Evolutionary conservation across 2,797 vertebrate genomes (phyloP), one percentile per base, ranked within the genome.

Genomic region (Mycteria americana): DNA sequence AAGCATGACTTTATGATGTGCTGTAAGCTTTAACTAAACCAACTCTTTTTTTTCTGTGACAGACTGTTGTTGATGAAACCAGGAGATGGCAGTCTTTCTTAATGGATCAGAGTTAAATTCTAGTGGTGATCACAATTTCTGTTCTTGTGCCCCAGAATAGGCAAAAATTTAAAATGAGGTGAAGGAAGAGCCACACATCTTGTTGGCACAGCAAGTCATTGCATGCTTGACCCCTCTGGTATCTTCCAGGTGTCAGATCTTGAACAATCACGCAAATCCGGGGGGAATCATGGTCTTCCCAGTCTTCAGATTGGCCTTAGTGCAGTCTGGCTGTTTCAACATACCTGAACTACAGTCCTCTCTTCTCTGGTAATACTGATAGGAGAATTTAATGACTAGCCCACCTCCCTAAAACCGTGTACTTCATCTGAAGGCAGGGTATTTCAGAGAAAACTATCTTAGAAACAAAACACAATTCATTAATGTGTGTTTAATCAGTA

Each of bases 71-170:
- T 28, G 45, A 69, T 67, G n/a, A 84, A 75, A 28, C 85, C 98
- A 92, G 95, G 84, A 98, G 98, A 91, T 98, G 98, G 98, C 97
- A 96, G 79, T 97, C 92, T 98, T 97, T 97, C 93, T 95, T 94
- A 98, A 97, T 24, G 56, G 63, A 97, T 85, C 56, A 43, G 8
- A 7, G 33, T n/a, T n/a, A 72, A 75, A 93, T 12, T n/a, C 24
- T 24, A 19, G 31, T 64, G 6, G 4, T 18, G 9, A 24, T 57
- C 56, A 50, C 28, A 30, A 10, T 64, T 90, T 63, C 51, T 48
- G 33, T 73, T 67, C 45, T 31, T 73, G 57, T 62, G 23, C 30
- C 30, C 11, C 33, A 68, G 50, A 92, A 62, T 3, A 70, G 50
- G 48, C 15, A 85, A 90, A 81, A 53, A 46, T 6, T 43, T 85